Evolutionary conservation across 2,888 invertebrate genomes (phyloP), one percentile per base, ranked within the genome.

Genomic region (Sinodicranocentrus sp.): DNA sequence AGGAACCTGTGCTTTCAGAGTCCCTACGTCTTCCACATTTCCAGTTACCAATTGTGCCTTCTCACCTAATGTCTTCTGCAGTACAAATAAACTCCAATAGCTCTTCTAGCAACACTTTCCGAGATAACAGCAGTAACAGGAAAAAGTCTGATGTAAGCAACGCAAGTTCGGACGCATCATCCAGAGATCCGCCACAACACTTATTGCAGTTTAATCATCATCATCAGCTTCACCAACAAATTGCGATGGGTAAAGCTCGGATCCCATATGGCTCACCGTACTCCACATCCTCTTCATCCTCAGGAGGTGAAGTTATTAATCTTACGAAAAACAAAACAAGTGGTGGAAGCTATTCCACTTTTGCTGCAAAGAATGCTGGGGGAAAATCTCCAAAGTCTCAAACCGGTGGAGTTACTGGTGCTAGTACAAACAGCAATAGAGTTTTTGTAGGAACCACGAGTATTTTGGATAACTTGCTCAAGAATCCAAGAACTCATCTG

Each of bases 391-490:
- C 87, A 28, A 85, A 85, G 77, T 85, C 85, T 48, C 77, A 82
- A 68, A 44, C 82, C 54, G 79, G 82, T 43, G 65, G 68, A 23
- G 76, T 25, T 13, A 21, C 70, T 61, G 68, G 77, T 78, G 84
- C 77, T 73, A 83, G 85, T 80, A 83, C 85, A 84, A 85, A 85
- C 75, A 84, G 82, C 77, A 86, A 84, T 80, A 80, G 87, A 70
- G 77, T 87, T 72, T 88, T 87, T 65, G 85, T 88, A 52, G 88
- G 87, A 80, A 86, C 88, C 25, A 89, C 89, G 28, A 88, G 88
- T 84, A 89, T 89, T 87, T 84, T 89, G 86, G 89, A 89, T 83
- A 89, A 89, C 85, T 86, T 88, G 85, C 87, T 89, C 82, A 88
- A 88, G 79, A 88, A 89, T 70, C 87, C 87, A 48, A 82, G 87